Evolutionary conservation across 1,140 invertebrate species (phyloP), one percentile per base, ranked within the genome.

Genomic region (Trachymyrmex cornetzi): DNA sequence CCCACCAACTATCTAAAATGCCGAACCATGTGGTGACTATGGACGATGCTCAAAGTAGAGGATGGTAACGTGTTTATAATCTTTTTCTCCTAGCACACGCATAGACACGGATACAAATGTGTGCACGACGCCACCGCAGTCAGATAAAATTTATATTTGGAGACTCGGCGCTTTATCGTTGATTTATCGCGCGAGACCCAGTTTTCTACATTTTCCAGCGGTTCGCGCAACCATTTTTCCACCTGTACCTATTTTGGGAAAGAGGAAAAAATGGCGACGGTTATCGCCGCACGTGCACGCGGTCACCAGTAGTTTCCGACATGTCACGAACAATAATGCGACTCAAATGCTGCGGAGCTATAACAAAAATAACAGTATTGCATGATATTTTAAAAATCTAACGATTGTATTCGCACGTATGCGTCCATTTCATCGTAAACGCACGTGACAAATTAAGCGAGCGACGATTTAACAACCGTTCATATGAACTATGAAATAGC

Each of bases 141-240:
- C 69, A 44, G 69, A 85, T 71, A 71, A 55, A 87, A 87, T 85
- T 85, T 87, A 87, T 87, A 85, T 87, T 87, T 85, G 55, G 71
- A 44, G 38, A 44, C 59, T 61, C 63, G 55, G 34, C 55, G 38
- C 44, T 66, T 85, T 85, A 77, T 77, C 63, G 86, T 66, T 87
- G 82, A 87, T 85, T 85, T 85, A 87, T 87, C 86, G 55, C 86
- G 55, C 61, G 69, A 66, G 67, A 85, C 86, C 67, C 80, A 85
- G 59, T 85, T 87, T 74, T 50, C 84, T 48, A 34, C 55, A 55
- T 80, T 81, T 74, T 24, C 48, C 53, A 14, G 69, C 55, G 22
- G 4, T 27, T 84, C 55, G 34, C 53, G 22, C 38, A 50, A 74
- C 38, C 24, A 74, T 84, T 74, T 75, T 87, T 82, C 48, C 55